Evolutionary conservation across 2,888 invertebrate genomes (phyloP).

Genomic region (Drosophila neotestacea): DNA sequence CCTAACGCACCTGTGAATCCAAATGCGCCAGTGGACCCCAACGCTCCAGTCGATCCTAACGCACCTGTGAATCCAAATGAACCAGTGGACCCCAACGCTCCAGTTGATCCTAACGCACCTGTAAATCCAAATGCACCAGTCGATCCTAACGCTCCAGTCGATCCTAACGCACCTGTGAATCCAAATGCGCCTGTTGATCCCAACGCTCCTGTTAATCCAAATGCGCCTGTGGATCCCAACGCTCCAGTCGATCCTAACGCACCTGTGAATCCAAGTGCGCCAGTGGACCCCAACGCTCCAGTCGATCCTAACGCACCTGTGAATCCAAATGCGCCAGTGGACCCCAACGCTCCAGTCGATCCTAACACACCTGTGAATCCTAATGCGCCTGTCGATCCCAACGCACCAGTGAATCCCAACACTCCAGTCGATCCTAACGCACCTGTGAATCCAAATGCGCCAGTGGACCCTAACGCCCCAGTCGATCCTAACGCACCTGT

Average conservation of each 20-base stretch:
- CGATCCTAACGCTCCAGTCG: constrained; percentile 26
- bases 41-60: constrained; percentile 27
- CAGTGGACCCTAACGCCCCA: constrained; percentile 8
- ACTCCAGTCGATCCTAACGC: constrained; percentile 25
- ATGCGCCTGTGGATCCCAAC: constrained; percentile 20
- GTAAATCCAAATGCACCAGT: constrained; percentile 31
- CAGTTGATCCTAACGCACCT: constrained; percentile 19
- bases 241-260: constrained; percentile 32
- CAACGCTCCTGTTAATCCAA: constrained; percentile 29
- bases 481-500: constrained; percentile 25
- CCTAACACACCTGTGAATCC: constrained; percentile 33
- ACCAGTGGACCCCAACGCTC: constrained; percentile 5
- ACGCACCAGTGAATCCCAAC: constrained; percentile 29
- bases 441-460: constrained; percentile 15
- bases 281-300: constrained; percentile 32
- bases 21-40: constrained; percentile 23
- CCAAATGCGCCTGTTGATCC: constrained; percentile 39
- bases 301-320: constrained; percentile 23
- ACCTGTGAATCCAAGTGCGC: constrained; percentile 22
- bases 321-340: constrained; percentile 30
- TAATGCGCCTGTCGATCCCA: constrained; percentile 22
- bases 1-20: constrained; percentile 35
- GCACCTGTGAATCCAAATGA: constrained; percentile 25
- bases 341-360: constrained; percentile 39
- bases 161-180: constrained; percentile 24